These are phyloP conservation scores for Drosophila suboccidentalis DNA, from an alignment of 2,888 invertebrate species.

Conservation along the genomic window DNA sequence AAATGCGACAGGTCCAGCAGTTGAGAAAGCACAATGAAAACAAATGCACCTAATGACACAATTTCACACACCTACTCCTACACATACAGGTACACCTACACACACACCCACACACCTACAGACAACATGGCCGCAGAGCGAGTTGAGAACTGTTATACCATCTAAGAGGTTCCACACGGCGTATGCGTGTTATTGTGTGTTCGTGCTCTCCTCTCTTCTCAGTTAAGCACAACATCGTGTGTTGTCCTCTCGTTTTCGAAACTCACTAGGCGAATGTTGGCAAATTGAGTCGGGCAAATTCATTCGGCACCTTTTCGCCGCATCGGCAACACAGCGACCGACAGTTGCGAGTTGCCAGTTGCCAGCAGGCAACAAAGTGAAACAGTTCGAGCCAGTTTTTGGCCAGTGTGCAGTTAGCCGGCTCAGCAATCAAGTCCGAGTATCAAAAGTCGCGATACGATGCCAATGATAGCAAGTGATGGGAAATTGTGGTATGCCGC, in stretches of 20 bases:
- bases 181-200: slow-evolving; percentile 27
- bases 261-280: slow-evolving; percentile 23
- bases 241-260: slow-evolving; percentile 32
- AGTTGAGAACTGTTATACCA: slow-evolving; percentile 51
- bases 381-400: slow-evolving; percentile 65
- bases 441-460: slow-evolving; percentile 35
- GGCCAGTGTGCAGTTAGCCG: slow-evolving; percentile 44
- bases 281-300: slow-evolving; percentile 22
- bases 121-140: neutral
- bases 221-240: slow-evolving; percentile 23
- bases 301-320: slow-evolving; percentile 43
- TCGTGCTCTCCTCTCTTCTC: slow-evolving; percentile 24
- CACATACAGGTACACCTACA: slow-evolving; percentile 21
- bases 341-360: slow-evolving; percentile 41
- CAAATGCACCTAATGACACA: slow-evolving; percentile 81
- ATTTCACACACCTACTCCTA: slow-evolving; percentile 54
- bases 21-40: slow-evolving; percentile 70
- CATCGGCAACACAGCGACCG: slow-evolving; percentile 35
- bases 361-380: slow-evolving; percentile 70
- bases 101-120: neutral
- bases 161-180: slow-evolving; percentile 40
- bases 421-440: slow-evolving; percentile 41
- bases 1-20: slow-evolving; percentile 51
- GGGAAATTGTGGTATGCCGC: slow-evolving; percentile 29
- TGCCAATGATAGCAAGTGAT: slow-evolving; percentile 20